Base-by-base conservation (phyloP, 2,113 vertebrate species). In the Vulpes lagopus region DNA sequence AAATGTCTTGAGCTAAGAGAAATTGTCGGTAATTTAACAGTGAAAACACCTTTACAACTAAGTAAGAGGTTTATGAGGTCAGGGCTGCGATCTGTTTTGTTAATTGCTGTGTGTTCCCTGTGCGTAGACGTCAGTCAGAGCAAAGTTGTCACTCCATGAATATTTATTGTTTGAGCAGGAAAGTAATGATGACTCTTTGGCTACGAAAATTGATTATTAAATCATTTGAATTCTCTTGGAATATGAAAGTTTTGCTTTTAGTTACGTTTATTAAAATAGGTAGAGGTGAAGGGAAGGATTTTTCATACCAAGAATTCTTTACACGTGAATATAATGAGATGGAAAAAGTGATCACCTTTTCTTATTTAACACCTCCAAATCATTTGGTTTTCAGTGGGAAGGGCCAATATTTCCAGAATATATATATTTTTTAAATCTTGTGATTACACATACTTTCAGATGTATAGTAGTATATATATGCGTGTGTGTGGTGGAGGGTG, bases 211-310 rank as follows among this genome's bases (percentile, higher is more conserved):
- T 82, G 69, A 64, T 76, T 69, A 83, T 86, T 74, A 49, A 93
- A 76, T 73, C 43, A 38, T 27, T 87, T 94, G 6, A 87, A 16
- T 91, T 82, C 49, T 84, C 22, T 80, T 81, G 38, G 8, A 3
- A 49, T 71, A 82, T 30, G 8, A 62, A 71, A 12, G 30, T 87
- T 23, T 90, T 64, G 3, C 19, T 71, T 91, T 94, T 62, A 60
- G 20, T 93, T 89, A 14, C 79, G 1, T 91, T 67, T 95, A 57
- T 60, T 90, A 69, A 84, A 67, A 89, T 83, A 88, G 14, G 43
- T 25, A 76, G 27, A 86, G 32, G 5, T 51, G 32, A 23, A 78
- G 88, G n/a, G 27, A 51, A 87, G 73, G 20, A 76, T 55, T 91
- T 91, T 83, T 57, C 60, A 76, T 60, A 27, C 19, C 17, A 73